Evolutionary conservation across 2,113 vertebrate genomes (phyloP).

Genomic region (Leucosticte australis): DNA sequence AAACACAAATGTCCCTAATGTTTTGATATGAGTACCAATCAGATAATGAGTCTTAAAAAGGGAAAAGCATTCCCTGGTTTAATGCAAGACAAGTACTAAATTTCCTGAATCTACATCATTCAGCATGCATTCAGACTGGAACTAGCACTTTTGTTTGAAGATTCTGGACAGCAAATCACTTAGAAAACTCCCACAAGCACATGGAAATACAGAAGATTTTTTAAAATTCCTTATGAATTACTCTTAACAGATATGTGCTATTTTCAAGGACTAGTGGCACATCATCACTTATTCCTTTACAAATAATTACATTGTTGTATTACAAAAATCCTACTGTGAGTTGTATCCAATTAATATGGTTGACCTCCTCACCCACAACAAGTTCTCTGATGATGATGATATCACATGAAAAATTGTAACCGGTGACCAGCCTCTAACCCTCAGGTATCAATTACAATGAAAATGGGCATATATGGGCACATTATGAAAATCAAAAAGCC

Average conservation of each 20-base stretch:
- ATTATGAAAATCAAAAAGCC: neutral
- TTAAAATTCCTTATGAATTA: neutral
- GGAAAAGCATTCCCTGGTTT: neutral
- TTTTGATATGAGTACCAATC: neutral
- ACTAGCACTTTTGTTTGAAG: neutral
- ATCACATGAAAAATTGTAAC: neutral
- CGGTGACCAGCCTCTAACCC: neutral
- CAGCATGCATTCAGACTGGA: neutral
- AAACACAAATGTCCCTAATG: neutral
- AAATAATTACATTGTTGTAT: neutral
- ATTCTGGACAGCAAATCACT: neutral
- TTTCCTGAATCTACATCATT: neutral
- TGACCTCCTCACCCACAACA: neutral
- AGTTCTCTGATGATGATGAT: neutral
- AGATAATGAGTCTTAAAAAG: neutral
- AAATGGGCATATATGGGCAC: rapidly evolving
- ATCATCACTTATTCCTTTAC: neutral
- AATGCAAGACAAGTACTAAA: neutral
- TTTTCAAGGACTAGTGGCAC: neutral
- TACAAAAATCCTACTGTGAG: neutral
- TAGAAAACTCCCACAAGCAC: neutral
- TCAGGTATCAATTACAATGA: neutral
- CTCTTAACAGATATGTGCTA: neutral
- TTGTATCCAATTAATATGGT: neutral
- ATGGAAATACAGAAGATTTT: neutral